Conservation (phyloP, 2,113 vertebrate genomes). For the Bagarius yarrelli region DNA sequence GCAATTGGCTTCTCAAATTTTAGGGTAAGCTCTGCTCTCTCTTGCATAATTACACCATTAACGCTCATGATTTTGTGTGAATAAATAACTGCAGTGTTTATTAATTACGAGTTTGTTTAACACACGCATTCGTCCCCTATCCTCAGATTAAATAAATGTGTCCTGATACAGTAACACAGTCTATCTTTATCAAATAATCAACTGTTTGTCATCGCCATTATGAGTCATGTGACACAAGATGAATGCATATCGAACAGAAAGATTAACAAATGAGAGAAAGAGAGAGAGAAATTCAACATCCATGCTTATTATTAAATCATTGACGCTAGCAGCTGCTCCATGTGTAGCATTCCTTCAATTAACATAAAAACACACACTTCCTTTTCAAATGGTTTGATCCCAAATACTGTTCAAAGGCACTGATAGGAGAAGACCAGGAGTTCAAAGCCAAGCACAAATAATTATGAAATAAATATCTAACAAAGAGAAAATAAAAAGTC, state of each 20-base stretch:
- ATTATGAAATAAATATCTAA: not conserved
- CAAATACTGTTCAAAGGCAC: constrained; percentile 7
- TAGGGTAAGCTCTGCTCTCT: not conserved
- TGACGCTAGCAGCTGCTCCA: not conserved
- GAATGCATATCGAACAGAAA: no score
- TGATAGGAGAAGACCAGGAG: not conserved
- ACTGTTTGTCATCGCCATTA: not conserved
- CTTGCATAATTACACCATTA: not conserved
- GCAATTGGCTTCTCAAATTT: not conserved
- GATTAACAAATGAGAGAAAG: not conserved
- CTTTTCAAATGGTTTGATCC: not conserved
- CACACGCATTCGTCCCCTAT: not conserved
- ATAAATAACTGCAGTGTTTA: not conserved
- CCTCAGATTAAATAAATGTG: not conserved
- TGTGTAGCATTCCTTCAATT: not conserved
- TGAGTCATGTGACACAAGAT: not conserved
- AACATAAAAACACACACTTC: not conserved
- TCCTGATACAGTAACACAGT: no score
- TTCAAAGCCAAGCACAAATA: not conserved
- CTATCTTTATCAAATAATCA: not conserved
- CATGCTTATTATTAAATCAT: not conserved
- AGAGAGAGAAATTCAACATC: not conserved
- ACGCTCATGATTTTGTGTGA: not conserved
- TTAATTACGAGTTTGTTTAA: not conserved
- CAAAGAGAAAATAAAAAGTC: not conserved